Evolutionary conservation across 2,797 vertebrate genomes (phyloP), one percentile per base, ranked within the genome.

Genomic region (Cottoperca gobio): DNA sequence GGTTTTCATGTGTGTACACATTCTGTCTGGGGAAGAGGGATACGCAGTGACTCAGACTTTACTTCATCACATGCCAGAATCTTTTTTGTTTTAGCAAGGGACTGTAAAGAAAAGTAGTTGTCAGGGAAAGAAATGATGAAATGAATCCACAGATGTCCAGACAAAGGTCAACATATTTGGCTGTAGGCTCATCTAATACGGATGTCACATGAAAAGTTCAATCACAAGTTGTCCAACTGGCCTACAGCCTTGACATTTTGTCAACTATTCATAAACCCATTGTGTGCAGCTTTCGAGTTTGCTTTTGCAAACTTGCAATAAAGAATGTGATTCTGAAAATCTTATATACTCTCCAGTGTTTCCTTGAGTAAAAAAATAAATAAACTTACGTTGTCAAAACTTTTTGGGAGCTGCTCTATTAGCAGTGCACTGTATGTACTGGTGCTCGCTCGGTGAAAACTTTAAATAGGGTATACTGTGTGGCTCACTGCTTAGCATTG

Each of bases 141-240:
- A 74, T 17, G 0, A 71, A 70, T 39, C 40, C 17, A 39, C 55
- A 73, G 35, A 73, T 71, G 63, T 80, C 65, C 57, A 74, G 35
- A 46, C 67, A 79, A 72, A 81, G 70, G 73, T 85, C 50, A 81
- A 58, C 49, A 64, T 49, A 60, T 76, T 33, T 73, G 28, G 11
- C 13, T 76, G 50, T 59, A 79, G 66, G 54, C 45, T 76, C 50
- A 68, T 70, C 23, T 72, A 49, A 64, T 48, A 28, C 1, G 2
- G 5, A 21, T 67, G 43, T 81, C 65, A 62, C 45, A 73, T 67
- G 61, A 68, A 63, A 76, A 67, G 37, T 65, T 76, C 7, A 33
- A 33, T 69, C 0, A 70, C 35, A 82, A 79, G 35, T 24, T 54
- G 59, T 62, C 68, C 49, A 82, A 71, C 37, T 71, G 60, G 50